These are phyloP conservation scores for Crotalus tigris DNA, from an alignment of 2,113 vertebrate species.

Conservation along the genomic window DNA sequence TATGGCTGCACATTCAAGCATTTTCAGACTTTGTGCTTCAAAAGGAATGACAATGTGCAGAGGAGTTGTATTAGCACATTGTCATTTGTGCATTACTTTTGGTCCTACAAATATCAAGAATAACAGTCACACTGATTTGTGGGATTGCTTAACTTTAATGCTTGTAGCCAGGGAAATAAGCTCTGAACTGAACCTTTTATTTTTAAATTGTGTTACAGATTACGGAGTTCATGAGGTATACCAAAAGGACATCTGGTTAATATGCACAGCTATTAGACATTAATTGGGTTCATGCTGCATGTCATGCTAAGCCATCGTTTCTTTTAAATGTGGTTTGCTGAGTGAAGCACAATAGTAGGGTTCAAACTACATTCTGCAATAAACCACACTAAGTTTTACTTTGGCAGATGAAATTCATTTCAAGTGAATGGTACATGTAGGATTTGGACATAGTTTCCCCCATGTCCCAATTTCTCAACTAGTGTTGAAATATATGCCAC, in stretches of 20 bases:
- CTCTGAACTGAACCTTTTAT: neutral
- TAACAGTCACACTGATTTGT: slow-evolving; percentile 12
- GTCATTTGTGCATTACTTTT: slow-evolving; percentile 28
- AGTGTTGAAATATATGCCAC: neutral
- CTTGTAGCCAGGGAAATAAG: slow-evolving; percentile 15
- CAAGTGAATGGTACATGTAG: neutral
- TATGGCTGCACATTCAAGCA: slow-evolving; percentile 23
- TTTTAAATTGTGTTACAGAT: neutral
- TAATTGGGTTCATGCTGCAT: neutral
- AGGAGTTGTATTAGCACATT: slow-evolving; percentile 20
- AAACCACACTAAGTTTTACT: neutral
- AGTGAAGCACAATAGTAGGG: neutral
- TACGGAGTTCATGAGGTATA: neutral
- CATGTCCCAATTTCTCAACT: neutral
- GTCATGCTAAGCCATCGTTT: neutral
- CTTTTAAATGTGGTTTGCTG: neutral
- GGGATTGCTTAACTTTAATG: slow-evolving; percentile 28
- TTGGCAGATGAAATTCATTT: neutral
- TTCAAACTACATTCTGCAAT: neutral
- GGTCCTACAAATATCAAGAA: slow-evolving; percentile 7
- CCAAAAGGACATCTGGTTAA: neutral
- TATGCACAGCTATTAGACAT: neutral
- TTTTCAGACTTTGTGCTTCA: slow-evolving; percentile 44
- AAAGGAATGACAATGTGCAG: slow-evolving; percentile 41
- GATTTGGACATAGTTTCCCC: neutral